Conservation (phyloP, 1,140 invertebrate genomes). For the Apis laboriosa region DNA sequence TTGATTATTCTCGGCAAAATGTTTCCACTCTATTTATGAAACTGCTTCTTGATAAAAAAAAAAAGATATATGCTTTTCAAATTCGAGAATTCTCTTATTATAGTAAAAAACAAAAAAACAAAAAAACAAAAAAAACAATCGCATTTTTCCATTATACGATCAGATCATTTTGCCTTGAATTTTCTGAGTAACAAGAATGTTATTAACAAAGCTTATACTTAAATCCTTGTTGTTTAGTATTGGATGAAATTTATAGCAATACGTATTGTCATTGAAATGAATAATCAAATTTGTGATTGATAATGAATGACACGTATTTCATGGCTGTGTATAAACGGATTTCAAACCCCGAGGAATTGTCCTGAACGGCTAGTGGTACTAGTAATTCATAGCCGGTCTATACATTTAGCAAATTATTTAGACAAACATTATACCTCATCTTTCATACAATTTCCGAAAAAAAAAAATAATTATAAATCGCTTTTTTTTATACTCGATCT, state of each 20-base stretch:
- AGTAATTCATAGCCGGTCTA: conserved; percentile 45
- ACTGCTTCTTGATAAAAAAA: conserved; percentile 17
- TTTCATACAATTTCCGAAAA: conserved; percentile 55
- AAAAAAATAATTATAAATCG: conserved; percentile 27
- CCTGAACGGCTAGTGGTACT: conserved; percentile 51
- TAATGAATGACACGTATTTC: conserved; percentile 55
- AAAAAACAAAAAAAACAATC: background rate
- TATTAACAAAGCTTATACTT: background rate
- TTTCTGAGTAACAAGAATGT: conserved; percentile 16
- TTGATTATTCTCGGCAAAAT: conserved; percentile 47
- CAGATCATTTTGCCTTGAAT: conserved; percentile 47
- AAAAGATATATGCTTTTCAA: conserved; percentile 17
- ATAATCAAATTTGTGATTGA: conserved; percentile 41
- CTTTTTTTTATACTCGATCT: conserved; percentile 63
- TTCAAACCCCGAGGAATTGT: conserved; percentile 57
- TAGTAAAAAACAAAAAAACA: background rate
- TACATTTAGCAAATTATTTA: conserved; percentile 59
- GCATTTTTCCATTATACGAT: conserved; percentile 23
- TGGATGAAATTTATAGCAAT: conserved; percentile 48
- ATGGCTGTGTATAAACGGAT: conserved; percentile 76
- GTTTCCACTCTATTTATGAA: conserved; percentile 26
- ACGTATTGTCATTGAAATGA: conserved; percentile 40
- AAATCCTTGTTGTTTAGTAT: conserved; percentile 42
- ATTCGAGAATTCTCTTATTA: background rate
- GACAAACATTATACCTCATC: conserved; percentile 66